Conservation (phyloP, 2,888 invertebrate genomes). For the Lasioglossum lativentre region DNA sequence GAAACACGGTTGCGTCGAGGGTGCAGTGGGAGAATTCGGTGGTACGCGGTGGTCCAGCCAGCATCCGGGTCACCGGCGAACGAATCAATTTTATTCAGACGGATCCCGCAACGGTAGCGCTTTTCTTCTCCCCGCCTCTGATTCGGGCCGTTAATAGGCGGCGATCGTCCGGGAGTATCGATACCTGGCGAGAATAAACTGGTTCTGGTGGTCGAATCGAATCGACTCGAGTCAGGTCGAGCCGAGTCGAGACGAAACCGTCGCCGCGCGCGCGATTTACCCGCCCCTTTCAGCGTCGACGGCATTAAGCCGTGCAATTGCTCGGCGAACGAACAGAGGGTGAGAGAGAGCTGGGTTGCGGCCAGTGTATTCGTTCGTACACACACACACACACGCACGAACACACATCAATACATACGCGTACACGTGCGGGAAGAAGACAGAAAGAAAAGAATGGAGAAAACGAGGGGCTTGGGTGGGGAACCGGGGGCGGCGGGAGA, state of each 20-base stretch:
- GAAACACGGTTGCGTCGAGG: not conserved
- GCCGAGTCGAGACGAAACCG: not conserved
- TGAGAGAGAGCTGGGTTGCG: not conserved
- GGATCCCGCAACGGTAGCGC: constrained; percentile 37
- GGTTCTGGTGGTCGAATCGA: not conserved
- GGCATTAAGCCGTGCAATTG: constrained; percentile 40
- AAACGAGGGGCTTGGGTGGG: not conserved
- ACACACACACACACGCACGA: not conserved
- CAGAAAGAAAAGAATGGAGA: constrained; percentile 1
- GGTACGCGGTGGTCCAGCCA: not conserved
- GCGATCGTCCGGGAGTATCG: constrained; percentile 46
- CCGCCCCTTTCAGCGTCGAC: constrained; percentile 20
- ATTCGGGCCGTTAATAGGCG: constrained; percentile 41
- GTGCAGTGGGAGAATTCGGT: constrained; percentile 17
- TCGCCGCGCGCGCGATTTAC: not conserved
- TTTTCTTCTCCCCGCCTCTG: not conserved
- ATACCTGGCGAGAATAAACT: constrained; percentile 51
- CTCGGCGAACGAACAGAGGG: constrained; percentile 17
- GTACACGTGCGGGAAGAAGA: not conserved
- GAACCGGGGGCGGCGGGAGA: not conserved
- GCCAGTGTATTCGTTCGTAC: not conserved
- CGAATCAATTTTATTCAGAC: constrained; percentile 45
- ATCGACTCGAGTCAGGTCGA: not conserved
- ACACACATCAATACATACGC: not conserved
- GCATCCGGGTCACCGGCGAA: constrained; percentile 45